Percentiles rank a stretch among this genome's conserved stretches.
Evolutionary conservation across 2,888 invertebrate genomes (phyloP).

Genomic region (Melanophora roralis): DNA sequence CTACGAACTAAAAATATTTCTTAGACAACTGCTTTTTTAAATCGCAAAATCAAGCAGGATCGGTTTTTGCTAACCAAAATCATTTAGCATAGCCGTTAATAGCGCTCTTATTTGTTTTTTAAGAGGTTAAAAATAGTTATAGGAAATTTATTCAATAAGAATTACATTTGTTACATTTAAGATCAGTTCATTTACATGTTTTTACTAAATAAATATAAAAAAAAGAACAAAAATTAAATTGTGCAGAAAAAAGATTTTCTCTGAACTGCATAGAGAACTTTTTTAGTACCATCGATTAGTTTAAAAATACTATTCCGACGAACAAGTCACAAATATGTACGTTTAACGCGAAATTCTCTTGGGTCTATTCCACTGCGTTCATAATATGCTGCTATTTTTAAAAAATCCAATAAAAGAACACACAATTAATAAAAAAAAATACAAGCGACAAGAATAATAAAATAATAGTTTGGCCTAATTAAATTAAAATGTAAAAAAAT

Average conservation of each 20-base stretch:
- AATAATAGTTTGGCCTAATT: slow-evolving; percentile 27
- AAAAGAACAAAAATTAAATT: slow-evolving; percentile 4
- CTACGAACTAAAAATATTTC: no score
- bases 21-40: no score
- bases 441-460: background rate
- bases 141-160: no score
- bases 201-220: background rate
- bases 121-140: background rate
- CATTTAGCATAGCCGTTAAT: no score
- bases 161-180: no score
- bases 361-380: slow-evolving; percentile 10
- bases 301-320: slow-evolving; percentile 72
- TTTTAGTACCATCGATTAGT: slow-evolving; percentile 68
- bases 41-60: no score
- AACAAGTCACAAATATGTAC: slow-evolving; percentile 49
- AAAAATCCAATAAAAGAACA: slow-evolving; percentile 13
- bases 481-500: slow-evolving; percentile 28
- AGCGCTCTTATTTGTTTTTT: no score
- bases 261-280: slow-evolving; percentile 38
- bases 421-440: slow-evolving; percentile 17
- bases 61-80: no score
- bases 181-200: no score
- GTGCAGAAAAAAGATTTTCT: slow-evolving; percentile 25
- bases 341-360: slow-evolving; percentile 21
- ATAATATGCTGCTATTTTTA: slow-evolving; percentile 48